Conservation (phyloP, 1,140 invertebrate species). For the Lasioglossum albipes region DNA sequence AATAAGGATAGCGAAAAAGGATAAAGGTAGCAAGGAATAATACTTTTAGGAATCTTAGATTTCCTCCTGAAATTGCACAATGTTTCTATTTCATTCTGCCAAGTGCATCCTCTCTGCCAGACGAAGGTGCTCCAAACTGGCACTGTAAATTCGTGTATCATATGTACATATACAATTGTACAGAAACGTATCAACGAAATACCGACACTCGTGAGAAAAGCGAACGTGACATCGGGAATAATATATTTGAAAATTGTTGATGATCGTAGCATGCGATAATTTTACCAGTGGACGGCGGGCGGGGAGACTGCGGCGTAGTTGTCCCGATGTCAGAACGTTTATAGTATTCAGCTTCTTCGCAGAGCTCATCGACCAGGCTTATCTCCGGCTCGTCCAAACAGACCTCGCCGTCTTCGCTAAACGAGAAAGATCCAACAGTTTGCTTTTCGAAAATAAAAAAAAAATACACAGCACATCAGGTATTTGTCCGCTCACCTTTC, state of each 20-base stretch:
- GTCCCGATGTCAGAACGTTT: slow-evolving; percentile 72
- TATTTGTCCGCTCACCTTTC: slow-evolving; percentile 83
- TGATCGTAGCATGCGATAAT: neutral
- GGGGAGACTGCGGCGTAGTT: slow-evolving; percentile 84
- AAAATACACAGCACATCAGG: neutral
- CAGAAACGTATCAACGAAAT: neutral
- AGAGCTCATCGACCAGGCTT: slow-evolving; percentile 81
- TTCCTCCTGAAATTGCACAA: slow-evolving; percentile 37
- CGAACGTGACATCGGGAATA: neutral
- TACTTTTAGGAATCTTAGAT: slow-evolving; percentile 36
- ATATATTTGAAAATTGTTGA: neutral
- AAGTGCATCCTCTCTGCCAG: slow-evolving; percentile 34
- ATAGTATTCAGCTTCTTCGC: slow-evolving; percentile 82
- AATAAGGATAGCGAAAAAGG: slow-evolving; percentile 3
- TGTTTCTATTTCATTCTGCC: slow-evolving; percentile 26
- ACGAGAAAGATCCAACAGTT: neutral
- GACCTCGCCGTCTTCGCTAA: slow-evolving; percentile 78
- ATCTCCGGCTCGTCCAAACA: slow-evolving; percentile 82
- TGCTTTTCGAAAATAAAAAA: neutral
- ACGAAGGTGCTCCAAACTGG: slow-evolving; percentile 35
- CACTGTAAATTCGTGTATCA: slow-evolving; percentile 38
- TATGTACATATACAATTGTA: no score
- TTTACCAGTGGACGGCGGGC: slow-evolving; percentile 85
- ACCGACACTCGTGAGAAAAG: no score
- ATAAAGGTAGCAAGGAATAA: slow-evolving; percentile 22